Percentiles rank a stretch among this genome's conserved stretches.
Conservation (phyloP, 2,797 vertebrate species). For the Pseudochirops cupreus region DNA sequence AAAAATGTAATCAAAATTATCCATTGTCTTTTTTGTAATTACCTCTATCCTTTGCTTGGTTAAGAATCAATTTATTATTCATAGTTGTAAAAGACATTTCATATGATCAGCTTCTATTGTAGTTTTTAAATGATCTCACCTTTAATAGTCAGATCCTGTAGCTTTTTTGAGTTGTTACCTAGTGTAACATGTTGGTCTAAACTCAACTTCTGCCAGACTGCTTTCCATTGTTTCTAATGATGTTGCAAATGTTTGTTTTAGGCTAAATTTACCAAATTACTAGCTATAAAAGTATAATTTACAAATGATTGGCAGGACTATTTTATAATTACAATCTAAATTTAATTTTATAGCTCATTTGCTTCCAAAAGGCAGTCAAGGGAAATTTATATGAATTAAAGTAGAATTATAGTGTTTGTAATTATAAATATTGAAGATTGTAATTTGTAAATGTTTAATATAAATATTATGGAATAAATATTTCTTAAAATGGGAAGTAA, state of each 20-base stretch:
- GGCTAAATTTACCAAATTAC: background rate
- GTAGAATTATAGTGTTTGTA: conserved; percentile 15
- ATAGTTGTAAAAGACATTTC: background rate
- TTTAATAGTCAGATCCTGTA: background rate
- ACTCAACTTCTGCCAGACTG: background rate
- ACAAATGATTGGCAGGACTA: background rate
- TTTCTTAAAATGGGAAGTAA: conserved; percentile 36
- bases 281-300: background rate
- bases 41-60: background rate
- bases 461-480: conserved; percentile 40
- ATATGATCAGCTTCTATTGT: background rate
- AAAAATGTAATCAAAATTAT: background rate
- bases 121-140: background rate
- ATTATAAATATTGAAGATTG: conserved; percentile 24
- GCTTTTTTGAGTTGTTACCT: background rate
- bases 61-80: background rate
- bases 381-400: background rate
- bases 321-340: conserved; percentile 45
- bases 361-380: background rate
- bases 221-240: background rate
- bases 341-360: conserved; percentile 21
- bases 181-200: background rate
- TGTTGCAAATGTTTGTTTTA: conserved; percentile 15
- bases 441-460: conserved; percentile 46
- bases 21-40: background rate